phyloP scores from a whole-genome alignment of 2,888 invertebrate species.

The Campaea margaritaria region DNA sequence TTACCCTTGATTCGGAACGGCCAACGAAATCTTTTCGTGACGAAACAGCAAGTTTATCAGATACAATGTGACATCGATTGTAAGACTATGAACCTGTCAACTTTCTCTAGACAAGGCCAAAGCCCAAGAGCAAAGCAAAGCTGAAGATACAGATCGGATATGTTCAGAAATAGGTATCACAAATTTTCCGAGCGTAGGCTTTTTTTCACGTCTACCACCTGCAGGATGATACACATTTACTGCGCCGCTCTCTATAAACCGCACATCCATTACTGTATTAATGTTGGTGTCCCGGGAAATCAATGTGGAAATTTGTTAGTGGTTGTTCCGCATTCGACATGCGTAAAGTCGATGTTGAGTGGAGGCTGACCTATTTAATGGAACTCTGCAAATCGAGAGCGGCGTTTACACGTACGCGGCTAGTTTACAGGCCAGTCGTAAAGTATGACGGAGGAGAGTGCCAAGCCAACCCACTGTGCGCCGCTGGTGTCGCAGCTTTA shows the following conservation, averaged over 20 bases:
- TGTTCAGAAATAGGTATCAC: too few relatives aligned
- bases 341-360: slow-evolving; percentile 30
- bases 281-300: slow-evolving; percentile 13
- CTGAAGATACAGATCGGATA: too few relatives aligned
- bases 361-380: slow-evolving; percentile 47
- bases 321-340: slow-evolving; percentile 32
- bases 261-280: neutral
- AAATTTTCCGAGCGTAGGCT: too few relatives aligned
- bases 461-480: slow-evolving; percentile 32
- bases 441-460: slow-evolving; percentile 51
- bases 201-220: too few relatives aligned
- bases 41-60: too few relatives aligned
- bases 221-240: neutral
- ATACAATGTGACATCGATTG: too few relatives aligned
- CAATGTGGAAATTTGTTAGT: slow-evolving; percentile 24
- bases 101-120: too few relatives aligned
- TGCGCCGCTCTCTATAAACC: neutral
- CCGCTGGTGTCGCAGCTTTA: slow-evolving; percentile 52
- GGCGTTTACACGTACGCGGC: slow-evolving; percentile 42
- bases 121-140: too few relatives aligned
- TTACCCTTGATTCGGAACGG: too few relatives aligned
- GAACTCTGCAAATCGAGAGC: slow-evolving; percentile 49
- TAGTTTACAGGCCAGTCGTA: slow-evolving; percentile 54
- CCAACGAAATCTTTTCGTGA: too few relatives aligned
- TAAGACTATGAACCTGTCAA: too few relatives aligned